phyloP scores from a whole-genome alignment of 1,140 invertebrate genomes.

The Notospermus geniculatus region DNA sequence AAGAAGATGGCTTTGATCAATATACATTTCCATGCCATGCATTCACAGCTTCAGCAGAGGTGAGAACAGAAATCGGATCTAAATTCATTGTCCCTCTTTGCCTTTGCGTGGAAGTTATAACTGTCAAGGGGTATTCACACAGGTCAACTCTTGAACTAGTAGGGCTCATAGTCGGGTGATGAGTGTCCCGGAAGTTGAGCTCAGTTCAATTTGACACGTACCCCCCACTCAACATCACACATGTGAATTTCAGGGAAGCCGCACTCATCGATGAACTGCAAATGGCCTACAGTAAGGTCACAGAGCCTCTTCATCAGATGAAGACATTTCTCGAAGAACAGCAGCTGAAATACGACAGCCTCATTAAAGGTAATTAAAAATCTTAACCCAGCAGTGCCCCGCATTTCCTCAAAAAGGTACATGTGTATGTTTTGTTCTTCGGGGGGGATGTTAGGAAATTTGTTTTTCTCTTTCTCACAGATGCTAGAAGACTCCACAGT shows the following conservation, averaged over 20 bases:
- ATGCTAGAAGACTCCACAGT: slow-evolving; percentile 21
- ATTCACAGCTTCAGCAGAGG: slow-evolving; percentile 2
- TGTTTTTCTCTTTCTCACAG: slow-evolving; percentile 15
- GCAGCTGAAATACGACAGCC: not conserved
- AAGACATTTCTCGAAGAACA: slow-evolving; percentile 4
- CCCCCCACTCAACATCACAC: no score
- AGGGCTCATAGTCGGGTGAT: no score
- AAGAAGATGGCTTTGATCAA: not conserved
- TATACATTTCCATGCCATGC: not conserved
- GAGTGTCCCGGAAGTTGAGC: no score
- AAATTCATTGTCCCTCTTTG: no score
- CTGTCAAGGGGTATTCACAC: no score
- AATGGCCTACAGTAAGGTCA: slow-evolving; percentile 10
- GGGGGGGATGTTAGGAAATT: no score
- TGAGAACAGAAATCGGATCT: not conserved
- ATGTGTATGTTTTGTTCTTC: no score
- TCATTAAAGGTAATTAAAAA: not conserved
- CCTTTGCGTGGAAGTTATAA: no score
- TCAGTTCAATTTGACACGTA: no score
- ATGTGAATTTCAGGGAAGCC: slow-evolving; percentile 23
- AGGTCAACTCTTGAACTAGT: no score
- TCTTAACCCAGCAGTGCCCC: no score
- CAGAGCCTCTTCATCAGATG: slow-evolving; percentile 20
- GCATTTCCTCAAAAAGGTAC: no score
- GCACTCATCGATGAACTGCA: slow-evolving; percentile 24